These are phyloP conservation scores for Ooceraea biroi DNA, from an alignment of 1,140 invertebrate species.

Conservation along the genomic window DNA sequence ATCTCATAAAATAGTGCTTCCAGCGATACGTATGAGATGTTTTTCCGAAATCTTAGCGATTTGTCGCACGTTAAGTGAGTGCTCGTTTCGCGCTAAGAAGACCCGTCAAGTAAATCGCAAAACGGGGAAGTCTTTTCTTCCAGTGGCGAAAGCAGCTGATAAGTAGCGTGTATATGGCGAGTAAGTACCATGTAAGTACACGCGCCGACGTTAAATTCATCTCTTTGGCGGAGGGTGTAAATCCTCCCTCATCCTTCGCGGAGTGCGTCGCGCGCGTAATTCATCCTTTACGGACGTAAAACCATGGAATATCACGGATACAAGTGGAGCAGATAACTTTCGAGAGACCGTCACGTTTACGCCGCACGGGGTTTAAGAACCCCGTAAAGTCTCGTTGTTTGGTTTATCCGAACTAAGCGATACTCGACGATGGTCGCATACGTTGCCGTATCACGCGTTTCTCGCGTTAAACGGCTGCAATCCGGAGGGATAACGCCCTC, in stretches of 20 bases:
- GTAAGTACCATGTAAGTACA: constrained; percentile 16
- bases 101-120: constrained; percentile 31
- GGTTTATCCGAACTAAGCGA: neutral
- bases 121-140: constrained; percentile 13
- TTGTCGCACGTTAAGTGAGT: neutral
- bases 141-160: constrained; percentile 33
- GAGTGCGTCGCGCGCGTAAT: constrained; percentile 25
- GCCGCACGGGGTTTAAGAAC: constrained; percentile 16
- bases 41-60: neutral
- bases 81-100: constrained; percentile 20
- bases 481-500: neutral
- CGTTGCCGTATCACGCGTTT: neutral
- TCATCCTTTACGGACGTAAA: constrained; percentile 36
- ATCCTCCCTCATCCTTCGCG: neutral
- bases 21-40: neutral
- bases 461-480: neutral
- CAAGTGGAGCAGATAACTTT: constrained; percentile 50
- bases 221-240: neutral
- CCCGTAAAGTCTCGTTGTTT: constrained; percentile 30
- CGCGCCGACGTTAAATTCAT: constrained; percentile 21
- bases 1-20: no score
- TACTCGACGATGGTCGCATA: neutral
- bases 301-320: constrained; percentile 11
- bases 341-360: neutral
- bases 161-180: constrained; percentile 20